Percentiles rank a stretch among this genome's conserved stretches.
Evolutionary conservation across 2,113 vertebrate genomes (phyloP).

Genomic region (Corythornis vintsioides): DNA sequence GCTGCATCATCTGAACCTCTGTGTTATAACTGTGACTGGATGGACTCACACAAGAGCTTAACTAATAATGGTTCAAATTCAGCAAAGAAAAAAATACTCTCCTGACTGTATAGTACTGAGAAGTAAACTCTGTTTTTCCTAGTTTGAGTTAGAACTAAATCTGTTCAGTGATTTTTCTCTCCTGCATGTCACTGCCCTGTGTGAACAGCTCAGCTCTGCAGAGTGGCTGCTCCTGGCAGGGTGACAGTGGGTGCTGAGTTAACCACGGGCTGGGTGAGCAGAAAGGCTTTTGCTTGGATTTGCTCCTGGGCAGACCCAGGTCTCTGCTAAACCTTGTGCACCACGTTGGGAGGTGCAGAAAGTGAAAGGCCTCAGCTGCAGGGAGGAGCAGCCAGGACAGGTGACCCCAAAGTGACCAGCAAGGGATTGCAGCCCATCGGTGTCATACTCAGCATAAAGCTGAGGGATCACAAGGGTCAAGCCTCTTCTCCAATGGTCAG

Average conservation of each 20-base stretch:
- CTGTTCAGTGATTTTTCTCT: neutral
- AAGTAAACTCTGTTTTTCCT: neutral
- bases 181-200: neutral
- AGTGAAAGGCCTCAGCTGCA: neutral
- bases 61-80: neutral
- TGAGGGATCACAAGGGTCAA: neutral
- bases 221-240: neutral
- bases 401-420: neutral
- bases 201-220: too few relatives aligned
- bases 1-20: neutral
- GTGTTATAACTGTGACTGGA: rapidly evolving
- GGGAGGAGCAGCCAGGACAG: neutral
- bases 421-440: neutral
- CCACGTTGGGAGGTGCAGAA: neutral
- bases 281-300: neutral
- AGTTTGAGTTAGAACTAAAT: neutral
- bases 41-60: neutral
- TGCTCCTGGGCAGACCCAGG: neutral
- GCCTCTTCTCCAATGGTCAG: neutral
- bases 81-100: neutral
- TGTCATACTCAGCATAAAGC: neutral
- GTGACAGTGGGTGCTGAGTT: neutral
- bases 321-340: neutral
- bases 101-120: too few relatives aligned
- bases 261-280: neutral